Base-by-base conservation (phyloP, 2,113 vertebrate genomes). In the Tetraodon nigroviridis region DNA sequence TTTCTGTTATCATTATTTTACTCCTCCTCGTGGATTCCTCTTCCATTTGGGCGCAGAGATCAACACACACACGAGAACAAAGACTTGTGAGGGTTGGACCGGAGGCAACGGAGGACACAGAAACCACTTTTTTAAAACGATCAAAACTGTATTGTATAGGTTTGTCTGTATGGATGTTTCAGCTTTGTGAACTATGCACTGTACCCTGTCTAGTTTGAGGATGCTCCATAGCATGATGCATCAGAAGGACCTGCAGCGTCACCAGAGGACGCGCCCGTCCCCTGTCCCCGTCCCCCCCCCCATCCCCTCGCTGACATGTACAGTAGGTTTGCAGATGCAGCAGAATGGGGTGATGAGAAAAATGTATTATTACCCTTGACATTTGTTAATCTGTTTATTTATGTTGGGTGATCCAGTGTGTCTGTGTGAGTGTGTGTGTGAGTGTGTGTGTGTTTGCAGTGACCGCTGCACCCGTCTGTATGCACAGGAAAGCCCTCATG, bases 111-210 rank as follows among this genome's bases (percentile, higher is more conserved):
- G 51, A 5, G 29, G 42, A 58, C 15, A n/a, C 15, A 46, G 13
- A 45, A 59, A 59, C 15, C 2, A 24, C 52, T 60, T 75, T 81
- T 79, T 78, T 78, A 79, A 66, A 72, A 67, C 68, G 56, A 60
- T 71, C 40, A 60, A 54, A 72, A 73, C 51, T 40, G 76, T 87
- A 83, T 73, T 80, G 69, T 83, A 75, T 87, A 84, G 63, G 70
- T 82, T 65, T 64, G 61, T 76, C 69, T 85, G 82, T 84, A 84
- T 85, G 79, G 57, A 81, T 84, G 68, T 80, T 86, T 72, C 67
- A 85, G 86, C 88, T 91, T 85, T 86, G 89, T 91, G 90, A 92
- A 90, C 91, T 92, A 91, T 92, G 91, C 91, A 92, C 87, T 91
- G 88, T 91, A 90, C 86, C 80, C 80, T 46, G 79, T 81, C 56